Evolutionary conservation across 2,888 invertebrate genomes (phyloP).

Genomic region (Sarcophaga subvicina): DNA sequence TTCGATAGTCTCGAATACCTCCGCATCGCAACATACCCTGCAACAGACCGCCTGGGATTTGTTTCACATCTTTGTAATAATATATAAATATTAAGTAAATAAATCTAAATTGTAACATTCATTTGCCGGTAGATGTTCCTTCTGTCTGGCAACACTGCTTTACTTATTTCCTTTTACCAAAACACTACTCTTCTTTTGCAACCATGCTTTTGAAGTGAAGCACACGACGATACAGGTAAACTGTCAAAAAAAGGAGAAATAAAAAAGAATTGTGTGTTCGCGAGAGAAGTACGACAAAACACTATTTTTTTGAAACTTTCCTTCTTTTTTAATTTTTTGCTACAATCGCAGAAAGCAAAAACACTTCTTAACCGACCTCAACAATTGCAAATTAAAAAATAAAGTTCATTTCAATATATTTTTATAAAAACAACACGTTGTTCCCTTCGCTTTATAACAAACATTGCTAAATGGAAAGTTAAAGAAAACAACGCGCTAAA

Average conservation of each 20-base stretch:
- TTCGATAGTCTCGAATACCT: too few species aligned
- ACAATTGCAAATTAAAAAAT: constrained; percentile 44
- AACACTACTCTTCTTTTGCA: constrained; percentile 10
- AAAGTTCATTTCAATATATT: constrained; percentile 61
- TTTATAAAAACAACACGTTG: constrained; percentile 72
- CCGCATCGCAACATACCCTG: too few species aligned
- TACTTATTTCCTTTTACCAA: neutral
- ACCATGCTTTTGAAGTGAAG: constrained; percentile 10
- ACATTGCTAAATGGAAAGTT: constrained; percentile 39
- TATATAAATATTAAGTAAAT: too few species aligned
- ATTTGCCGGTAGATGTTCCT: neutral
- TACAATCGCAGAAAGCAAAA: constrained; percentile 50
- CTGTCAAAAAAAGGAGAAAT: constrained; percentile 45
- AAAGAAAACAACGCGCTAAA: constrained; percentile 61
- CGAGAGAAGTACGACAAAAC: constrained; percentile 49
- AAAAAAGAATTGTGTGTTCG: constrained; percentile 43
- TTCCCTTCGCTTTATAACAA: constrained; percentile 41
- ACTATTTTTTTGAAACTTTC: constrained; percentile 44
- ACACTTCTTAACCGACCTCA: constrained; percentile 62
- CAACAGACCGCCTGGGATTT: too few species aligned
- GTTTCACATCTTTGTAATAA: too few species aligned
- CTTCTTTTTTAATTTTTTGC: constrained; percentile 51
- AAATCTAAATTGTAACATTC: neutral
- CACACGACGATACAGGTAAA: constrained; percentile 28
- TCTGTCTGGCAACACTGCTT: constrained; percentile 17